Conservation (phyloP, 1,140 invertebrate species). For the Phortica variegata region DNA sequence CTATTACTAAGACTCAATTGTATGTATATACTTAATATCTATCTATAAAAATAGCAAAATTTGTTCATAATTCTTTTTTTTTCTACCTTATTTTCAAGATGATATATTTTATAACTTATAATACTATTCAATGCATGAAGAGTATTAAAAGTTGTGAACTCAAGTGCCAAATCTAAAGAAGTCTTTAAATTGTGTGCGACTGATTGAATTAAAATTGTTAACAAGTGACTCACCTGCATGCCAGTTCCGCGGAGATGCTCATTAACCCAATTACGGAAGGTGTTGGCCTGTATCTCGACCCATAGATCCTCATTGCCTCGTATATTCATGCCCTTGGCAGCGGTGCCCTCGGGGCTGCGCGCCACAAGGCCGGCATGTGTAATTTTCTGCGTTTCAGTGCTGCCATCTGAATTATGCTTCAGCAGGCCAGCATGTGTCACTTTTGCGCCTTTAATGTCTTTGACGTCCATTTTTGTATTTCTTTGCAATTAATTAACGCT, state of each 20-base stretch:
- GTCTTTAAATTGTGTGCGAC: neutral
- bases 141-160: slow-evolving; percentile 17
- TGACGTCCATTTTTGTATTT: slow-evolving; percentile 47
- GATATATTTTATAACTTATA: slow-evolving; percentile 18
- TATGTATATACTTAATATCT: too few species aligned
- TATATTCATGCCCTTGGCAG: slow-evolving; percentile 88
- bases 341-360: slow-evolving; percentile 85
- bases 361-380: slow-evolving; percentile 76
- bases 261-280: slow-evolving; percentile 98
- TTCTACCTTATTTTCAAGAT: too few species aligned
- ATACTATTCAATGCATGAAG: slow-evolving; percentile 17
- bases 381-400: slow-evolving; percentile 58
- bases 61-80: too few species aligned
- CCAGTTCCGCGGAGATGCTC: slow-evolving; percentile 78
- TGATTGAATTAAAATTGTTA: too few species aligned
- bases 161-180: slow-evolving; percentile 2
- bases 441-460: slow-evolving; percentile 57
- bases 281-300: slow-evolving; percentile 96
- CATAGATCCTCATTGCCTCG: slow-evolving; percentile 91
- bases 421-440: slow-evolving; percentile 54
- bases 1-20: too few species aligned
- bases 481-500: slow-evolving; percentile 10
- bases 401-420: slow-evolving; percentile 54
- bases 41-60: too few species aligned
- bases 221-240: slow-evolving; percentile 63